These are phyloP conservation scores for Salvator merianae DNA, from an alignment of 2,113 vertebrate species.

Conservation along the genomic window DNA sequence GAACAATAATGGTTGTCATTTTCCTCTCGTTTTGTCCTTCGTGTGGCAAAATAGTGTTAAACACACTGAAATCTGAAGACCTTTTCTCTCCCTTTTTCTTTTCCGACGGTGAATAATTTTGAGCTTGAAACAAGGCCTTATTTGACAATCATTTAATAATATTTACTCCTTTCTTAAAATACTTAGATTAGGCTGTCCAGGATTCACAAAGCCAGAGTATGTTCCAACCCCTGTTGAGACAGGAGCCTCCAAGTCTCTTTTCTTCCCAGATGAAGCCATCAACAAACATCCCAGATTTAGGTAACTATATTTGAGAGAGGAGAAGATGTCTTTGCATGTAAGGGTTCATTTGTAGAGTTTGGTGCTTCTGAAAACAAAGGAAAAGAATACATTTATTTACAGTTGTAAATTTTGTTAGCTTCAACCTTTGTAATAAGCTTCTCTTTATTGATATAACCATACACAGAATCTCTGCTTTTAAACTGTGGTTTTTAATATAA, in stretches of 20 bases:
- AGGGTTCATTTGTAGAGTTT: background rate
- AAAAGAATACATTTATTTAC: background rate
- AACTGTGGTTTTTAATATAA: too few species aligned
- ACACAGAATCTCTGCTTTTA: too few species aligned
- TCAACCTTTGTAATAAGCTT: too few species aligned
- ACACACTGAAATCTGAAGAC: background rate
- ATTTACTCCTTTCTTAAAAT: slow-evolving; percentile 44
- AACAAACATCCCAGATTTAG: slow-evolving; percentile 95
- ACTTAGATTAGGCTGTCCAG: slow-evolving; percentile 90
- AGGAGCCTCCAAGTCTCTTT: slow-evolving; percentile 93
- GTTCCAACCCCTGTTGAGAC: slow-evolving; percentile 87
- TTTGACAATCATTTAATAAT: background rate
- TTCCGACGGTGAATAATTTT: background rate
- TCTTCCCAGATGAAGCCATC: slow-evolving; percentile 97
- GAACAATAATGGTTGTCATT: too few species aligned
- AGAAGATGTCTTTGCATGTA: background rate
- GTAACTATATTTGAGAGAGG: slow-evolving; percentile 65
- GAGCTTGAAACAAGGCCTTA: background rate
- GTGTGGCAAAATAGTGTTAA: background rate
- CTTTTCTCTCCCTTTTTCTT: background rate
- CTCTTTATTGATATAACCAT: too few species aligned
- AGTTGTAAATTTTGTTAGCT: background rate
- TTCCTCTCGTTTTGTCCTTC: background rate
- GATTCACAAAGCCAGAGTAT: slow-evolving; percentile 88
- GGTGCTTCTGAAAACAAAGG: background rate